phyloP scores from a whole-genome alignment of 2,888 invertebrate genomes.

The Ochropleura plecta region DNA sequence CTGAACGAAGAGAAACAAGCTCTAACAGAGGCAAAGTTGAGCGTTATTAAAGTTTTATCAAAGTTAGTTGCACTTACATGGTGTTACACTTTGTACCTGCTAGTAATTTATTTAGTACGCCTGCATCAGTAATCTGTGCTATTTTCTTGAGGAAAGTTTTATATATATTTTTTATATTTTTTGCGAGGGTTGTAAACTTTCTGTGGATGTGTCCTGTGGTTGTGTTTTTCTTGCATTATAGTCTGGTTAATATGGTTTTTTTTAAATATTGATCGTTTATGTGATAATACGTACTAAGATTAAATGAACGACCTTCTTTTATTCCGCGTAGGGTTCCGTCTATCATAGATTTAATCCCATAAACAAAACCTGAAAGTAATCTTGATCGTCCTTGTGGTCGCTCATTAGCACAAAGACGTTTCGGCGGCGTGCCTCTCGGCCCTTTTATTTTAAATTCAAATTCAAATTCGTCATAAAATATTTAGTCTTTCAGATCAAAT shows the following conservation, averaged over 20 bases:
- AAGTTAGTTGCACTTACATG: slow-evolving; percentile 56
- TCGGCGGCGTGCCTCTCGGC: too few species aligned
- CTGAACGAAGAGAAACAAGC: slow-evolving; percentile 23
- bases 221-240: not conserved
- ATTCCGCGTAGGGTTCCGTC: not conserved
- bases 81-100: slow-evolving; percentile 58
- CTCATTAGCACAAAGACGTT: not conserved
- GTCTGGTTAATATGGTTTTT: not conserved
- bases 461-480: not conserved
- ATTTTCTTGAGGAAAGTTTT: slow-evolving; percentile 29
- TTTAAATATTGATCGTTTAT: not conserved
- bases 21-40: slow-evolving; percentile 65
- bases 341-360: not conserved
- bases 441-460: slow-evolving; percentile 10
- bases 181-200: slow-evolving; percentile 15
- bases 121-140: slow-evolving; percentile 69
- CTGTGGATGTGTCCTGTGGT: not conserved
- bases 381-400: not conserved
- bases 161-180: slow-evolving; percentile 29
- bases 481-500: not conserved
- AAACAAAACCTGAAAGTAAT: not conserved
- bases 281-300: not conserved
- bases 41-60: slow-evolving; percentile 72
- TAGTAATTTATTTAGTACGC: slow-evolving; percentile 67
- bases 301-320: not conserved